Conservation (phyloP, 2,797 vertebrate species). For the Poeciliopsis infans region DNA sequence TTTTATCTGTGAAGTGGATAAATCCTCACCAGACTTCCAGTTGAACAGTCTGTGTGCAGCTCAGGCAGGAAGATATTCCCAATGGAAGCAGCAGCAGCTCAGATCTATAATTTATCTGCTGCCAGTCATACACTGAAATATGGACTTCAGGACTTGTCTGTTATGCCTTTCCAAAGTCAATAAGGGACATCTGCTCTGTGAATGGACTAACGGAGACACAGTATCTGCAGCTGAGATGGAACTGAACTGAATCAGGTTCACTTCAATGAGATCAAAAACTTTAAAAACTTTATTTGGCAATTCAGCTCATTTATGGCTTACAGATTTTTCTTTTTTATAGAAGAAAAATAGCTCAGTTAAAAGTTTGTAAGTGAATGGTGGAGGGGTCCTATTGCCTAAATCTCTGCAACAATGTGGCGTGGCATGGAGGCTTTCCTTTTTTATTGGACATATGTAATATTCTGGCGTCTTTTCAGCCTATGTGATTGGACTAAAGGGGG, state of each 20-base stretch:
- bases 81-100: constrained; percentile 15
- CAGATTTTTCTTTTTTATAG: neutral
- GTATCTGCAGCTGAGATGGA: neutral
- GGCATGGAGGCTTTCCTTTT: neutral
- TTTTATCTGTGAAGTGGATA: constrained; percentile 4
- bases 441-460: neutral
- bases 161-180: constrained; percentile 45
- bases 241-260: neutral
- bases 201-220: constrained; percentile 12
- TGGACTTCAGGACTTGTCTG: constrained; percentile 38
- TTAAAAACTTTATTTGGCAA: neutral
- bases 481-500: neutral
- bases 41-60: neutral
- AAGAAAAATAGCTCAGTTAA: neutral
- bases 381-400: neutral
- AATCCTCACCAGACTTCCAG: constrained; percentile 8
- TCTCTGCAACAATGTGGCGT: neutral
- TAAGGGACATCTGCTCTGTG: constrained; percentile 22
- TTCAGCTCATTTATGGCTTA: neutral
- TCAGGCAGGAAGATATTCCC: constrained; percentile 7
- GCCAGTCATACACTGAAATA: constrained; percentile 9
- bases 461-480: neutral
- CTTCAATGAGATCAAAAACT: neutral
- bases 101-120: constrained; percentile 39
- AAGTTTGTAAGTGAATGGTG: neutral